Percentiles rank a stretch among this genome's conserved stretches.
Evolutionary conservation across 2,113 vertebrate genomes (phyloP).

Genomic region (Odontesthes bonariensis): DNA sequence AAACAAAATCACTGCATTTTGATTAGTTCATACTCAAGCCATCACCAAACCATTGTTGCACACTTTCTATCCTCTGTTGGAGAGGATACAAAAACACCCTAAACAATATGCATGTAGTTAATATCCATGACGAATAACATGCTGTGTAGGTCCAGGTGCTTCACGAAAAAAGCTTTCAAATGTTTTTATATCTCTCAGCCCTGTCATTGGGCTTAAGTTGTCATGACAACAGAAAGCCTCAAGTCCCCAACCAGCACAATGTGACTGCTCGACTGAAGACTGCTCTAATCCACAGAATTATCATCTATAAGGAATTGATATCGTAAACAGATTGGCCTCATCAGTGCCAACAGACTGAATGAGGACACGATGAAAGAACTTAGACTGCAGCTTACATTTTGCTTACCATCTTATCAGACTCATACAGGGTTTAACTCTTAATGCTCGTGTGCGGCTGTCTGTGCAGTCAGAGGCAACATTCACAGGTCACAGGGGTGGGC

Average conservation of each 20-base stretch:
- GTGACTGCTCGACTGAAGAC: slow-evolving; percentile 23
- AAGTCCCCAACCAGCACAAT: background rate
- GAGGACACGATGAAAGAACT: slow-evolving; percentile 17
- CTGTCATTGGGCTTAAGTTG: slow-evolving; percentile 6
- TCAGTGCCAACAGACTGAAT: slow-evolving; percentile 28
- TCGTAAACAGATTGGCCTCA: slow-evolving; percentile 33
- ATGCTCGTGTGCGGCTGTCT: background rate
- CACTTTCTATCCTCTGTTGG: too few relatives aligned
- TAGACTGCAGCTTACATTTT: slow-evolving; percentile 27
- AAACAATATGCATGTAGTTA: too few relatives aligned
- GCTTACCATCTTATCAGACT: slow-evolving; percentile 30
- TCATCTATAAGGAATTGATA: slow-evolving; percentile 30
- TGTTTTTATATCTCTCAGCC: background rate
- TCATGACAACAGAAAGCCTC: slow-evolving; percentile 21
- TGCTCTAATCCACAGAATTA: slow-evolving; percentile 40
- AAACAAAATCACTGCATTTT: too few relatives aligned
- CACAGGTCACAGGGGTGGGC: slow-evolving; percentile 3
- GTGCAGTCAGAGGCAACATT: background rate
- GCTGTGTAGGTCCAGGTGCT: too few relatives aligned
- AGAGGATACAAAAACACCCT: too few relatives aligned
- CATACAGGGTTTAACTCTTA: slow-evolving; percentile 20
- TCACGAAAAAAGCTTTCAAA: too few relatives aligned
- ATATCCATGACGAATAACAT: too few relatives aligned
- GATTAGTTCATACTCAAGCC: too few relatives aligned
- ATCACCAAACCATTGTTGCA: too few relatives aligned